A percentile compares a stretch with the other conserved stretches of the same genome.
Conservation (phyloP, 2,888 invertebrate species). For the Strigamia maritima region DNA sequence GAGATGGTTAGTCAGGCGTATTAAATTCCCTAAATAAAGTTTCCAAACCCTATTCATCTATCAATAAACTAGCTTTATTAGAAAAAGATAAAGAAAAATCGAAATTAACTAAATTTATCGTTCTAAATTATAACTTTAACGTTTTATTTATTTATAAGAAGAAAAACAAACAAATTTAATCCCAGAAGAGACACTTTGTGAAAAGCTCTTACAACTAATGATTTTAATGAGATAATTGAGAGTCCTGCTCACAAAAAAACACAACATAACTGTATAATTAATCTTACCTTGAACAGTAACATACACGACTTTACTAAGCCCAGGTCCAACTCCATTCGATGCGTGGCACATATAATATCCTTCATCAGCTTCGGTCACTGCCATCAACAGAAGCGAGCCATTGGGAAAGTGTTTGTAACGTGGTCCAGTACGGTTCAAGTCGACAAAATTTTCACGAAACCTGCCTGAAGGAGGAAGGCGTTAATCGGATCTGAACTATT, state of each 20-base stretch:
- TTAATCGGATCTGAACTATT: slow-evolving; percentile 35
- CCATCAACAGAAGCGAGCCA: slow-evolving; percentile 37
- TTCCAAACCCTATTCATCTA: slow-evolving; percentile 5
- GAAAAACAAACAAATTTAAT: not conserved
- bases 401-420: slow-evolving; percentile 37
- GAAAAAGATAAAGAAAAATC: not conserved
- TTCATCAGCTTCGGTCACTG: slow-evolving; percentile 38
- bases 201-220: not conserved
- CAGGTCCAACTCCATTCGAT: slow-evolving; percentile 50
- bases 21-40: not conserved
- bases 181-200: not conserved
- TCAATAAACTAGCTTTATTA: not conserved
- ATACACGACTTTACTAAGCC: slow-evolving; percentile 50
- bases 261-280: not conserved
- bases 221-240: not conserved
- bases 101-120: not conserved
- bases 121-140: no score
- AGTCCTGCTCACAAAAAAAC: not conserved
- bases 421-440: slow-evolving; percentile 35
- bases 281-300: slow-evolving; percentile 50
- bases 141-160: no score
- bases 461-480: slow-evolving; percentile 37
- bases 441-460: slow-evolving; percentile 34
- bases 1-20: slow-evolving; percentile 22
- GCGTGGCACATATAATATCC: slow-evolving; percentile 48